Evolutionary conservation across 2,113 vertebrate species (phyloP).

Genomic region (Gymnarchus niloticus): DNA sequence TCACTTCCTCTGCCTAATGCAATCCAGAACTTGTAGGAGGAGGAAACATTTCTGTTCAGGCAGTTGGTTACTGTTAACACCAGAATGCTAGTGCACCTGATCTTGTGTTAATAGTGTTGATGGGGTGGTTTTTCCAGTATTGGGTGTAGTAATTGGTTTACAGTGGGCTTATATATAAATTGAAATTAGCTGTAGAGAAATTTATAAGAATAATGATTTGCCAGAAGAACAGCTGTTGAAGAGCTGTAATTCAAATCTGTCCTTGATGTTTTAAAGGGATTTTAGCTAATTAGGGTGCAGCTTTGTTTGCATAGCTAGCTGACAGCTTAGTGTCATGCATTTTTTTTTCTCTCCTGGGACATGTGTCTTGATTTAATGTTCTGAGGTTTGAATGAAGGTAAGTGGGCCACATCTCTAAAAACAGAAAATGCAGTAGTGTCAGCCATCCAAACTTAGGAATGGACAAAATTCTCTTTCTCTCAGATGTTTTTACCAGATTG

Average conservation of each 20-base stretch:
- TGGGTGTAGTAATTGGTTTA: background rate
- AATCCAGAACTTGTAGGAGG: background rate
- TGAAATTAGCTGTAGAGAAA: no score
- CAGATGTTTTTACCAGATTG: background rate
- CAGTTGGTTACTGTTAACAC: background rate
- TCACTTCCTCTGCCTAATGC: background rate
- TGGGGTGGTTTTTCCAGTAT: background rate
- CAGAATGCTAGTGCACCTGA: background rate
- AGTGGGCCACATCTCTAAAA: background rate
- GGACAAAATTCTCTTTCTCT: background rate
- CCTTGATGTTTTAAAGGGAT: background rate
- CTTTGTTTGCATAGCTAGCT: background rate
- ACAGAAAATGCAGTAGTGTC: background rate
- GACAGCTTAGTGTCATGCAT: background rate
- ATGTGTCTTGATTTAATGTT: background rate
- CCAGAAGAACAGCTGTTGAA: background rate
- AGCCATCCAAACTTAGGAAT: background rate
- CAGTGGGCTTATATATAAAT: background rate
- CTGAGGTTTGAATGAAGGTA: background rate
- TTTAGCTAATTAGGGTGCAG: background rate
- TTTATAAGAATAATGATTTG: background rate
- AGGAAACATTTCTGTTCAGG: background rate
- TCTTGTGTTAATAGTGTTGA: background rate
- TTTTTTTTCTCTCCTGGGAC: background rate
- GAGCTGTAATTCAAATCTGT: background rate